Percentiles rank a stretch among this genome's conserved stretches.
These are phyloP conservation scores for Perizoma affinitatum DNA, from an alignment of 2,888 invertebrate species.

Conservation along the genomic window DNA sequence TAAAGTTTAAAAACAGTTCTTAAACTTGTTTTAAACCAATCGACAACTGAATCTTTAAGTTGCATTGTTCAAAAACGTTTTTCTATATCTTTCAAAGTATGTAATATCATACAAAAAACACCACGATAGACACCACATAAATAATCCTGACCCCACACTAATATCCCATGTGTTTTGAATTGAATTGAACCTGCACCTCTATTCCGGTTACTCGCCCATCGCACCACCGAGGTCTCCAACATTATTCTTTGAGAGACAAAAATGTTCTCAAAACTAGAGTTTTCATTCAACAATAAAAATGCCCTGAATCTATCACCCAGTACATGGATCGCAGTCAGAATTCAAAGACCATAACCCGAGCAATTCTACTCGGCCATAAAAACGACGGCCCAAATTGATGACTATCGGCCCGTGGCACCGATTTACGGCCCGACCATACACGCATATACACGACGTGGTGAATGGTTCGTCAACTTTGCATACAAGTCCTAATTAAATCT, in stretches of 20 bases:
- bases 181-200: no score
- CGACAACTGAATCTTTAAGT: no score
- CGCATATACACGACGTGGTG: neutral
- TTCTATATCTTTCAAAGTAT: no score
- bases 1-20: no score
- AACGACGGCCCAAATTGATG: slow-evolving; percentile 34
- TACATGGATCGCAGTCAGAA: slow-evolving; percentile 19
- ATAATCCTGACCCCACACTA: no score
- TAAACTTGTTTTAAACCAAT: no score
- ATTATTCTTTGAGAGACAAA: neutral
- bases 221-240: no score
- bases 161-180: no score
- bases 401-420: slow-evolving; percentile 14
- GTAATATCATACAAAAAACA: no score
- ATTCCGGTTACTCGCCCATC: no score
- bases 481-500: neutral
- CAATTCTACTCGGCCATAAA: slow-evolving; percentile 31
- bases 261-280: slow-evolving; percentile 6
- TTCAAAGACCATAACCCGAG: slow-evolving; percentile 27
- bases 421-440: slow-evolving; percentile 24
- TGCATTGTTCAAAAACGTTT: no score
- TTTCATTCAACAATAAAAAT: slow-evolving; percentile 21
- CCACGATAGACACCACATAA: no score
- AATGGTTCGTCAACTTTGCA: slow-evolving; percentile 3
- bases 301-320: slow-evolving; percentile 20